Evolutionary conservation across 2,888 invertebrate genomes (phyloP).

Genomic region (Euplagia quadripunctaria): DNA sequence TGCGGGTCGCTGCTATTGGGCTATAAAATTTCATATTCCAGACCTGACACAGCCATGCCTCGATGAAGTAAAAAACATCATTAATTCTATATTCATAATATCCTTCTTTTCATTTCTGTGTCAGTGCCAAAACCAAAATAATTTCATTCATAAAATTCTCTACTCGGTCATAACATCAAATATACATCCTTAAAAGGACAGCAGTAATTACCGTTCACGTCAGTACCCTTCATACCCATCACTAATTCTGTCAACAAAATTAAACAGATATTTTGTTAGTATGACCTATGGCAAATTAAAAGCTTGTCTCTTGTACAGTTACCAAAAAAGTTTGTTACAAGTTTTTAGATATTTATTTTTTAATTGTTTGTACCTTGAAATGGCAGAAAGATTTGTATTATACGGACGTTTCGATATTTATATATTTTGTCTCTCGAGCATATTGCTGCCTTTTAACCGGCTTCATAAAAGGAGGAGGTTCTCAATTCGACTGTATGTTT

Average conservation of each 20-base stretch:
- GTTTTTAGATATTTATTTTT: background rate
- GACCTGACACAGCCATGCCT: background rate
- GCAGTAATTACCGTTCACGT: conserved; percentile 13
- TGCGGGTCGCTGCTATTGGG: too few relatives aligned
- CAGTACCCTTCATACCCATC: conserved; percentile 12
- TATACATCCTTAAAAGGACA: conserved; percentile 3
- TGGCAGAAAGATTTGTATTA: too few relatives aligned
- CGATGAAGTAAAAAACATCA: background rate
- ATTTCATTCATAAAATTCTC: conserved; percentile 1
- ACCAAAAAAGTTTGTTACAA: background rate
- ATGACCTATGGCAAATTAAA: conserved; percentile 20
- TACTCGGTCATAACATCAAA: conserved; percentile 7
- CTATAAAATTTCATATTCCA: too few relatives aligned
- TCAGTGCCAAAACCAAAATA: conserved; percentile 4
- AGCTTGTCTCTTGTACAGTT: conserved; percentile 13
- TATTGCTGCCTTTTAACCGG: too few relatives aligned
- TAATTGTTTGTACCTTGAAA: too few relatives aligned
- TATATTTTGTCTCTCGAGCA: too few relatives aligned
- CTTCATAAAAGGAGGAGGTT: too few relatives aligned
- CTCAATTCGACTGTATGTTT: too few relatives aligned
- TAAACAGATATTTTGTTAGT: conserved; percentile 27
- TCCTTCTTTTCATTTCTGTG: background rate
- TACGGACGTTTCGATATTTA: too few relatives aligned
- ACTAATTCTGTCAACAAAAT: conserved; percentile 19
- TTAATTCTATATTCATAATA: background rate